A percentile compares a stretch with the other conserved stretches of the same genome.
Evolutionary conservation across 2,797 vertebrate genomes (phyloP).

Genomic region (Buphagus erythrorhynchus): DNA sequence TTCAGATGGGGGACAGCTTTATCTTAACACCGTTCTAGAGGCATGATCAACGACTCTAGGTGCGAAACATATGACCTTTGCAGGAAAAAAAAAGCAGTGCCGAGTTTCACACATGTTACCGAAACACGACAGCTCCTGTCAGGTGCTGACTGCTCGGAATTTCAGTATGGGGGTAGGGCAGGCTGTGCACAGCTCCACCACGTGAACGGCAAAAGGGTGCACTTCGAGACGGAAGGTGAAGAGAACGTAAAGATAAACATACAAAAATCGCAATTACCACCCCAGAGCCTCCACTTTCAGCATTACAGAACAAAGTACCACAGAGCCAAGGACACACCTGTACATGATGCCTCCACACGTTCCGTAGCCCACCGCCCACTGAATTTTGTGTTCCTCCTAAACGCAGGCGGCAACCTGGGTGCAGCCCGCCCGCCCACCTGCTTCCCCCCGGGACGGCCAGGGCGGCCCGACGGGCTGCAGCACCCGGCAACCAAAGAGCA

Average conservation of each 20-base stretch:
- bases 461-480: neutral
- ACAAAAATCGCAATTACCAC: rapidly evolving
- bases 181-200: no score
- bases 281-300: rapidly evolving
- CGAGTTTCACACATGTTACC: neutral
- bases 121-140: neutral
- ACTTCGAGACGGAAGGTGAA: neutral
- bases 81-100: neutral
- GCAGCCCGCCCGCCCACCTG: rapidly evolving
- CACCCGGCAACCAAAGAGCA: rapidly evolving
- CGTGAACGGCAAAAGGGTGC: rapidly evolving
- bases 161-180: neutral
- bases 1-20: neutral
- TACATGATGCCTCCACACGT: rapidly evolving
- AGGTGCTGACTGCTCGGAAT: neutral
- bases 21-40: neutral
- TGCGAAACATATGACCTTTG: rapidly evolving
- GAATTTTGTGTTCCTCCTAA: neutral
- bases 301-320: neutral
- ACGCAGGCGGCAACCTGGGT: rapidly evolving
- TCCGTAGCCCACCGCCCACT: neutral
- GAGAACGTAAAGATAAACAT: rapidly evolving
- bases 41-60: rapidly evolving
- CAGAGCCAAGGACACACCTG: no score
- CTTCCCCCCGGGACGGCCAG: rapidly evolving